Conservation (phyloP, 2,888 invertebrate genomes). For the Neoitamus cyanurus region DNA sequence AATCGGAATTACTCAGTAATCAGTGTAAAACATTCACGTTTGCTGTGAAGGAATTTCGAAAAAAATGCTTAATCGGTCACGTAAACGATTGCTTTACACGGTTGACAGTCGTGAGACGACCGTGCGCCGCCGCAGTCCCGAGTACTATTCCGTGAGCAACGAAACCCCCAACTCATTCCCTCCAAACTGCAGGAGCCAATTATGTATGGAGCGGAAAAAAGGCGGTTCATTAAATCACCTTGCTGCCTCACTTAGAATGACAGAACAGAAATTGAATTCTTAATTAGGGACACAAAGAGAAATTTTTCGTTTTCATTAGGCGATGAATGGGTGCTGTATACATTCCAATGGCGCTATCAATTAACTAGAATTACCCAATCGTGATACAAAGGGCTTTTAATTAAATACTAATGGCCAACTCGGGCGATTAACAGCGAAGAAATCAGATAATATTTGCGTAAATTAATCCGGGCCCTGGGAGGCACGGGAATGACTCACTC, state of each 20-base stretch:
- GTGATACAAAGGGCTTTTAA: conserved; percentile 43
- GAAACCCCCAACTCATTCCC: neutral
- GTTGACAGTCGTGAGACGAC: neutral
- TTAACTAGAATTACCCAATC: conserved; percentile 42
- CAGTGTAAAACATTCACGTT: neutral
- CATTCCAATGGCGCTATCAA: conserved; percentile 37
- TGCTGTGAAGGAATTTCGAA: neutral
- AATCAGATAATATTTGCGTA: conserved; percentile 41
- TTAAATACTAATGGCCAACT: conserved; percentile 43
- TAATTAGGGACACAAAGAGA: conserved; percentile 37
- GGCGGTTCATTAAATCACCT: neutral
- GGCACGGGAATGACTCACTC: neutral
- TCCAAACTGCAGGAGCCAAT: neutral
- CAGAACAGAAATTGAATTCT: conserved; percentile 42
- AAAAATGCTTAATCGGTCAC: neutral
- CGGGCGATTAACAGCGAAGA: conserved; percentile 27
- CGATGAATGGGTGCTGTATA: conserved; percentile 27
- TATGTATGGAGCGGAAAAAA: neutral
- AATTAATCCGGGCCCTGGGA: conserved; percentile 8
- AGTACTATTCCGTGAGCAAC: neutral
- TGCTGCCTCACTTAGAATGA: conserved; percentile 6
- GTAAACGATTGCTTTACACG: neutral
- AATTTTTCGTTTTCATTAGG: conserved; percentile 44
- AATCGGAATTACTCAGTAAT: neutral
- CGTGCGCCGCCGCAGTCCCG: too few relatives aligned